phyloP scores from a whole-genome alignment of 2,113 vertebrate species.

The Garra rufa region DNA sequence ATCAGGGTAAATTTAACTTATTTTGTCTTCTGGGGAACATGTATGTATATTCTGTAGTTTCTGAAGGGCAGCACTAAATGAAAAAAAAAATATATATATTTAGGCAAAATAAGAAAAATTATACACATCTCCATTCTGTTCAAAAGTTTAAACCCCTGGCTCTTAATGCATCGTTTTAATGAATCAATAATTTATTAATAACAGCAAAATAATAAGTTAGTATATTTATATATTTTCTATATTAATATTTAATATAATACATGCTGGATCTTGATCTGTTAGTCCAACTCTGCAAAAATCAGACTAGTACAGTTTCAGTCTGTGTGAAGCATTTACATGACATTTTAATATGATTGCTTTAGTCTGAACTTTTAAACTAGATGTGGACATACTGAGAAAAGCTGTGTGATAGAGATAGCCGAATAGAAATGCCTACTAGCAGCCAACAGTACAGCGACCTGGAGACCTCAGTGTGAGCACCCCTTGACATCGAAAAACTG shows the following conservation, averaged over 20 bases:
- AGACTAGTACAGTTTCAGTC: background rate
- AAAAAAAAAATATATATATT: too few relatives aligned
- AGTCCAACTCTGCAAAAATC: background rate
- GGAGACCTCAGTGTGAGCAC: background rate
- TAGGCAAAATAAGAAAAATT: too few relatives aligned
- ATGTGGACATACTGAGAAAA: background rate
- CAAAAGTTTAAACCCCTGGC: too few relatives aligned
- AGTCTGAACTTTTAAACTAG: conserved; percentile 1
- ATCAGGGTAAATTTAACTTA: too few relatives aligned
- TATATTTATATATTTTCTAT: too few relatives aligned
- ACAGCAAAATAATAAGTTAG: too few relatives aligned
- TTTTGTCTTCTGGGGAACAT: too few relatives aligned
- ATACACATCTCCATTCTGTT: too few relatives aligned
- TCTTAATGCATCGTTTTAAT: too few relatives aligned
- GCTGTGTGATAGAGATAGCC: background rate
- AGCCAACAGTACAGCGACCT: background rate
- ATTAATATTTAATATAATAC: background rate
- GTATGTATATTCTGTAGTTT: too few relatives aligned
- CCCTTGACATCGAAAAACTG: conserved; percentile 1
- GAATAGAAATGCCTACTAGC: background rate
- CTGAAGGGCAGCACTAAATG: too few relatives aligned
- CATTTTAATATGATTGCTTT: background rate
- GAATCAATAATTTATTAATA: too few relatives aligned
- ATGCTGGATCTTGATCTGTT: background rate
- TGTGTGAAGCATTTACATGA: background rate